These are phyloP conservation scores for Lepus timidus DNA, from an alignment of 2,113 vertebrate species.

Conservation along the genomic window DNA sequence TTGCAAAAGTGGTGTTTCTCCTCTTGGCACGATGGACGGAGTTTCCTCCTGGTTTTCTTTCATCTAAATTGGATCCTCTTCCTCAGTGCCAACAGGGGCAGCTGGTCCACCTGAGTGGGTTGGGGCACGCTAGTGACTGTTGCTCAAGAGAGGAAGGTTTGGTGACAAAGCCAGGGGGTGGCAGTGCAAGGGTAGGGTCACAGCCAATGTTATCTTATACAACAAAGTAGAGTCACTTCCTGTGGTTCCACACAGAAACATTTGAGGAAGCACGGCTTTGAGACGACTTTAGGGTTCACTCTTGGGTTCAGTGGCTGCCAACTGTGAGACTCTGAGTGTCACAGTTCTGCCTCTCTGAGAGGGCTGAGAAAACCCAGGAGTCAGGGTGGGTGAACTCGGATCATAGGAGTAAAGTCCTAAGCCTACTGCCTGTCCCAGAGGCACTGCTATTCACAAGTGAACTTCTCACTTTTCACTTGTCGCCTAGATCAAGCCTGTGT, in stretches of 20 bases:
- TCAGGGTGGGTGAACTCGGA: neutral
- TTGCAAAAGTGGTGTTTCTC: neutral
- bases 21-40: neutral
- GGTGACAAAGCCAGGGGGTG: neutral
- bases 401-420: neutral
- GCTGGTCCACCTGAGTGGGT: neutral
- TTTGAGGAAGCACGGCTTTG: neutral
- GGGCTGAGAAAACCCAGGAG: neutral
- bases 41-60: neutral
- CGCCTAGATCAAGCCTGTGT: neutral
- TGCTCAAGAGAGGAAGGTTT: neutral
- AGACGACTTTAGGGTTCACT: neutral
- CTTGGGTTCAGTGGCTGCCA: neutral
- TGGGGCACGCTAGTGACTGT: neutral
- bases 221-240: neutral
- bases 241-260: neutral
- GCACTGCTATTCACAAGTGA: neutral
- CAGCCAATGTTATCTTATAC: neutral
- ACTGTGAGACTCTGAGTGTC: neutral
- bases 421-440: neutral
- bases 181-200: neutral
- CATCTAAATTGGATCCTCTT: neutral
- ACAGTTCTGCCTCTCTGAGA: neutral
- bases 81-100: neutral
- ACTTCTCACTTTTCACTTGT: neutral